phyloP scores from a whole-genome alignment of 2,113 vertebrate species.

The Neotoma lepida region DNA sequence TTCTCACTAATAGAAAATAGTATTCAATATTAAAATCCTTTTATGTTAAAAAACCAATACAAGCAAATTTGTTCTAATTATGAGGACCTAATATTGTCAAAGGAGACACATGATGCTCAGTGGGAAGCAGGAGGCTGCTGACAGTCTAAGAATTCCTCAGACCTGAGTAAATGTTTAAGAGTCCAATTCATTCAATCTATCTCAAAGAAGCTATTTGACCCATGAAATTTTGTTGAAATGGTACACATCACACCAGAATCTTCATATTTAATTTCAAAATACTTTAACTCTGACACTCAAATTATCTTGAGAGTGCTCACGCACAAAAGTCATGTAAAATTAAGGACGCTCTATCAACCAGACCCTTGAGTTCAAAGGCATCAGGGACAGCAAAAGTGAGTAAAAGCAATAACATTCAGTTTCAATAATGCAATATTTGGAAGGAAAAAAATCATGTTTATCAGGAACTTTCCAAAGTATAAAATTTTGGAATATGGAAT shows the following conservation, averaged over 20 bases:
- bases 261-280: constrained; percentile 9
- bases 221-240: not conserved
- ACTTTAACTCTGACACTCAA: constrained; percentile 31
- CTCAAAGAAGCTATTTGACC: not conserved
- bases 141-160: not conserved
- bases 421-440: constrained; percentile 67
- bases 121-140: not conserved
- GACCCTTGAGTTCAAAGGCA: not conserved
- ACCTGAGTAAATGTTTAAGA: not conserved
- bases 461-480: not conserved
- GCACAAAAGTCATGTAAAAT: constrained; percentile 29
- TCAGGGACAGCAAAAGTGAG: constrained; percentile 58
- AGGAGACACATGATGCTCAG: not conserved
- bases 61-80: not conserved
- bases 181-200: not conserved
- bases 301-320: not conserved
- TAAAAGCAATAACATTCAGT: constrained; percentile 78
- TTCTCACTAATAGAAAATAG: not conserved
- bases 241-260: not conserved
- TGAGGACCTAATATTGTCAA: not conserved
- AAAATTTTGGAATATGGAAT: not conserved
- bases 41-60: not conserved
- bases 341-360: constrained; percentile 45
- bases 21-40: not conserved
- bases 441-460: not conserved